Percentiles rank a stretch among this genome's conserved stretches.
phyloP scores from a whole-genome alignment of 2,113 vertebrate genomes.

The Calidris pugnax region DNA sequence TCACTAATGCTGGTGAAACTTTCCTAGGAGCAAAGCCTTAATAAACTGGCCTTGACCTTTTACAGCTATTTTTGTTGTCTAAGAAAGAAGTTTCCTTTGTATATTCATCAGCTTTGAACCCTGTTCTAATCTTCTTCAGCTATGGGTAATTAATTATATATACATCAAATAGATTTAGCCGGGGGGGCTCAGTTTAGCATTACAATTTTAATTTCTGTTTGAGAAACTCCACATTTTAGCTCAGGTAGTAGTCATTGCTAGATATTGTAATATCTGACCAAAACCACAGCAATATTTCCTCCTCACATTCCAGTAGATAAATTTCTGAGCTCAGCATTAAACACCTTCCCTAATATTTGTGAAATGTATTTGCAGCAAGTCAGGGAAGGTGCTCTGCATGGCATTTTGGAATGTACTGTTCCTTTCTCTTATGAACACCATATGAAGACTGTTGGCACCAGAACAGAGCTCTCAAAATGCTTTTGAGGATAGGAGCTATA shows the following conservation, averaged over 20 bases:
- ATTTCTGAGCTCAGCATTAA: background rate
- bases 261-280: background rate
- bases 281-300: background rate
- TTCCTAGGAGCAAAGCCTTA: background rate
- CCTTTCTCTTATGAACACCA: background rate
- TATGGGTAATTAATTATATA: background rate
- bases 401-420: background rate
- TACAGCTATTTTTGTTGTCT: background rate
- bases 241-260: background rate
- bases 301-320: background rate
- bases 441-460: background rate
- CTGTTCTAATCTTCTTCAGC: background rate
- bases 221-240: background rate
- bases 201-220: background rate
- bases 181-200: background rate
- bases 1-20: background rate
- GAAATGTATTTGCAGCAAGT: background rate
- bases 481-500: background rate
- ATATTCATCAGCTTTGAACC: background rate
- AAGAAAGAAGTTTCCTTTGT: background rate
- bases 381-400: background rate
- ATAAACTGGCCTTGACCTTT: background rate
- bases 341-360: background rate
- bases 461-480: background rate
- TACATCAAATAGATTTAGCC: background rate